These are phyloP conservation scores for Fistularia tabacaria DNA, from an alignment of 2,797 vertebrate species.

Conservation along the genomic window DNA sequence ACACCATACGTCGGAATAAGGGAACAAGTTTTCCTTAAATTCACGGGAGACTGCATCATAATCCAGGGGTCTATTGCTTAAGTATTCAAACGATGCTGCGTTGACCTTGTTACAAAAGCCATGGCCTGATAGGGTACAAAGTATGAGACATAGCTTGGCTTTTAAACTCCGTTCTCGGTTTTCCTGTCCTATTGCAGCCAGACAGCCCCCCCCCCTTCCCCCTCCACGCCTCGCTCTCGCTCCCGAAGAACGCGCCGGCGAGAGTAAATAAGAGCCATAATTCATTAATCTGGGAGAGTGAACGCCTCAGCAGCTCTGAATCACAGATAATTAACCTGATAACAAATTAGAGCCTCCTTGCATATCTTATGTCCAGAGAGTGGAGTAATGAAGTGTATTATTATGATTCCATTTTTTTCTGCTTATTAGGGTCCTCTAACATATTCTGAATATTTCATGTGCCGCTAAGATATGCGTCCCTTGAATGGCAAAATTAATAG, in stretches of 20 bases:
- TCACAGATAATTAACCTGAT: slow-evolving; percentile 74
- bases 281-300: slow-evolving; percentile 67
- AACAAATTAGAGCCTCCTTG: slow-evolving; percentile 67
- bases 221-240: slow-evolving; percentile 35
- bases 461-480: slow-evolving; percentile 29
- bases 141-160: no score
- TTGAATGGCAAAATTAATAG: slow-evolving; percentile 23
- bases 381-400: slow-evolving; percentile 65
- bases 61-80: no score
- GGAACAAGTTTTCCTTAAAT: no score
- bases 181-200: slow-evolving; percentile 1
- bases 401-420: slow-evolving; percentile 48
- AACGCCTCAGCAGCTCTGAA: slow-evolving; percentile 65
- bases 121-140: no score
- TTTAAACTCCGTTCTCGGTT: no score
- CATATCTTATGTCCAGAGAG: slow-evolving; percentile 63
- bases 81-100: no score
- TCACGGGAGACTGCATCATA: no score
- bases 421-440: slow-evolving; percentile 49
- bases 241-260: slow-evolving; percentile 35
- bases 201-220: slow-evolving; percentile 37
- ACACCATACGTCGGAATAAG: no score
- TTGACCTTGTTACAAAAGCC: no score
- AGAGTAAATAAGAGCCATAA: slow-evolving; percentile 65
- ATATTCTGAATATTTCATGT: slow-evolving; percentile 53